phyloP scores from a whole-genome alignment of 2,797 vertebrate species.

The Pangasius larnaudii region DNA sequence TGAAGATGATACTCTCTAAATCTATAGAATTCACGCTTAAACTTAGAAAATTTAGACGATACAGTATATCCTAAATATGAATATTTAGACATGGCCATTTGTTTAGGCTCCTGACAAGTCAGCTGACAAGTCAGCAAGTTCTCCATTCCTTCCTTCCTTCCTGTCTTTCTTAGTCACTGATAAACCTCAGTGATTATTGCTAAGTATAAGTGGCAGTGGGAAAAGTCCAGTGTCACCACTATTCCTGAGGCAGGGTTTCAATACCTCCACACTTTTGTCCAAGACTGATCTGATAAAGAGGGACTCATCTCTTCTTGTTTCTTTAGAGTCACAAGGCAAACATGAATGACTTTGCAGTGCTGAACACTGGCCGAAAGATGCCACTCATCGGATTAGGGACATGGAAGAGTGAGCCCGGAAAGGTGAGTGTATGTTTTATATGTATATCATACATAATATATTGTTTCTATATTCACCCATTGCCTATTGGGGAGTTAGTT shows the following conservation, averaged over 20 bases:
- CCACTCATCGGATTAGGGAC: conserved; percentile 93
- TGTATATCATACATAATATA: neutral
- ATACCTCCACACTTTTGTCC: neutral
- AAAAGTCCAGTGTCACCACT: neutral
- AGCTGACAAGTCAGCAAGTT: conserved; percentile 55
- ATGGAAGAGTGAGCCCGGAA: conserved; percentile 92
- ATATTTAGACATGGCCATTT: neutral
- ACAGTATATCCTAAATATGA: neutral
- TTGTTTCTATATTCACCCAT: neutral
- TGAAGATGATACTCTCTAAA: neutral
- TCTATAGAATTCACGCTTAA: no score
- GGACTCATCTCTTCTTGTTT: conserved; percentile 14
- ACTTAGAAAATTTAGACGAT: neutral
- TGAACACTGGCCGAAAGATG: conserved; percentile 92
- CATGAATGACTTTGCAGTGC: conserved; percentile 82
- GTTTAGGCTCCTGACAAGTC: conserved; percentile 29
- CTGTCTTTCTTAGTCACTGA: conserved; percentile 27
- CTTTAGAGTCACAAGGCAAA: conserved; percentile 72
- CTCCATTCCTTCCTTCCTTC: conserved; percentile 34
- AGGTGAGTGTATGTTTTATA: conserved; percentile 74
- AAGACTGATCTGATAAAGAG: neutral
- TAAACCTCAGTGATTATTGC: conserved; percentile 22
- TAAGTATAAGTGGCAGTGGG: neutral
- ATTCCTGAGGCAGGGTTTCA: neutral
- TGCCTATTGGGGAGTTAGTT: neutral